A percentile compares a stretch with the other conserved stretches of the same genome.
Evolutionary conservation across 2,797 vertebrate genomes (phyloP).

Genomic region (Cynodonichthys magdalenae): DNA sequence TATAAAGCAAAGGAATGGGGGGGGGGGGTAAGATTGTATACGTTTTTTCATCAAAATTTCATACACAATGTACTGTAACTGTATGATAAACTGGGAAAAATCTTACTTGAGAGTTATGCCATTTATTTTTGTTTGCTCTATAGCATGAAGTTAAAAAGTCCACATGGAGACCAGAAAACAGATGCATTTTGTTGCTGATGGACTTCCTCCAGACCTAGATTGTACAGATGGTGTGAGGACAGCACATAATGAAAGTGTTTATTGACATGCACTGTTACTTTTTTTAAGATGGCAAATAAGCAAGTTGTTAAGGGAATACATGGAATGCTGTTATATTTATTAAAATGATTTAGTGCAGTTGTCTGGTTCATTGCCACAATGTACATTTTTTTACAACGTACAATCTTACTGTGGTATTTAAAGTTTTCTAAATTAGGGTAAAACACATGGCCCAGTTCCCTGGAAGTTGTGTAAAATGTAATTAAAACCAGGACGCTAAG

Average conservation of each 20-base stretch:
- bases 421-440: not conserved
- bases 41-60: slow-evolving; percentile 84
- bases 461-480: too few relatives aligned
- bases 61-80: slow-evolving; percentile 74
- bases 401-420: not conserved
- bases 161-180: slow-evolving; percentile 47
- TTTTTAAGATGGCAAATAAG: slow-evolving; percentile 36
- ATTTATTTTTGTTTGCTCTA: slow-evolving; percentile 75
- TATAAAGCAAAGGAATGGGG: slow-evolving; percentile 70
- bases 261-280: slow-evolving; percentile 59
- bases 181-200: slow-evolving; percentile 64
- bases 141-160: slow-evolving; percentile 76
- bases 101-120: slow-evolving; percentile 66
- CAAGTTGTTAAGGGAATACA: slow-evolving; percentile 39
- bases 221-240: slow-evolving; percentile 56
- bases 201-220: slow-evolving; percentile 54
- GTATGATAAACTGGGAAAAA: slow-evolving; percentile 67
- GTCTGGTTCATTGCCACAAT: slow-evolving; percentile 7
- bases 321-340: slow-evolving; percentile 70
- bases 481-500: too few relatives aligned
- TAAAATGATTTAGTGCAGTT: slow-evolving; percentile 67
- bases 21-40: slow-evolving; percentile 77
- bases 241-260: slow-evolving; percentile 55
- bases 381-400: too few relatives aligned
- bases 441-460: too few relatives aligned